phyloP scores from a whole-genome alignment of 2,888 invertebrate genomes.

The Heteromurus nitidus region DNA sequence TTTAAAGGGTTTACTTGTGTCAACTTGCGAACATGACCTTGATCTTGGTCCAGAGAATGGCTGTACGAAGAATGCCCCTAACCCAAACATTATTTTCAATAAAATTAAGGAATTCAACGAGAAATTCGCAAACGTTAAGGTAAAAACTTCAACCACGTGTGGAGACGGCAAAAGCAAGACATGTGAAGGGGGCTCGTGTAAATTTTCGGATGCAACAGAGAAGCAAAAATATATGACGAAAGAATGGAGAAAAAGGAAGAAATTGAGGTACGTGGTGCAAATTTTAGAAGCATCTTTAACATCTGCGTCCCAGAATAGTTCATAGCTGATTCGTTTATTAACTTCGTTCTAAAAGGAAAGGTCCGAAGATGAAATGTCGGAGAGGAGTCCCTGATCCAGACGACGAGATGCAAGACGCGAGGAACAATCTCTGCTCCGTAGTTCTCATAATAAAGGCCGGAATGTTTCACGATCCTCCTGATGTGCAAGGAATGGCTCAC shows the following conservation, averaged over 20 bases:
- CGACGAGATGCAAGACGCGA: conserved; percentile 36
- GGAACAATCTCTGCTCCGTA: conserved; percentile 8
- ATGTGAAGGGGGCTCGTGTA: neutral
- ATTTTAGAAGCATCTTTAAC: no score
- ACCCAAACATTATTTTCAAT: neutral
- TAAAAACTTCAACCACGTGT: no score
- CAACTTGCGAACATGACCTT: conserved; percentile 16
- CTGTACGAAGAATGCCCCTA: neutral
- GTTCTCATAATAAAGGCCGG: conserved; percentile 35
- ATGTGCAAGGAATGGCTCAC: conserved; percentile 47
- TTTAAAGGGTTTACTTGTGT: conserved; percentile 33
- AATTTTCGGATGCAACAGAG: conserved; percentile 21
- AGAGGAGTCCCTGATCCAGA: conserved; percentile 13
- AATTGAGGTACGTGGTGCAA: no score
- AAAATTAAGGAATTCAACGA: conserved; percentile 38
- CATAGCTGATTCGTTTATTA: no score
- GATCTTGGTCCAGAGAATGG: neutral
- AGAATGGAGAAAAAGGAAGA: neutral
- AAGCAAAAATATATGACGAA: neutral
- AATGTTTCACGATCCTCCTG: conserved; percentile 34
- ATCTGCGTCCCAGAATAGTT: no score
- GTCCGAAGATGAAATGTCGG: conserved; percentile 32
- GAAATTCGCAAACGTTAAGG: conserved; percentile 2
- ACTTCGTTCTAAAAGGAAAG: no score
- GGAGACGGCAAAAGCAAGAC: no score